These are phyloP conservation scores for Morelia viridis DNA, from an alignment of 2,797 vertebrate genomes.

Conservation along the genomic window DNA sequence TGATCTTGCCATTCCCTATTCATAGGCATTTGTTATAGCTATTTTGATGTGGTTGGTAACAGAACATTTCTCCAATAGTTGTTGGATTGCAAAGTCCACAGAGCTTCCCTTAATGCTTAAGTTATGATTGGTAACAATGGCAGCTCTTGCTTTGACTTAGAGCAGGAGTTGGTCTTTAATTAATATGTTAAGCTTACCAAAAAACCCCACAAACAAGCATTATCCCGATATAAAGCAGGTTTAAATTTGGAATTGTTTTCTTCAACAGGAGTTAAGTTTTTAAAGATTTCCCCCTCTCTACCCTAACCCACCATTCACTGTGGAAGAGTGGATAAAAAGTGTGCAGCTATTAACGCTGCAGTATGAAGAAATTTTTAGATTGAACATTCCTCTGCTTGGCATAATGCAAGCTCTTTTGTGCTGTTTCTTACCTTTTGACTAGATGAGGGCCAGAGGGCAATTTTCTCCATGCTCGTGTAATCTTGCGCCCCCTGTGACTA, in stretches of 20 bases:
- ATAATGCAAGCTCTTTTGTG: conserved; percentile 72
- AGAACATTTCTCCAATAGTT: neutral
- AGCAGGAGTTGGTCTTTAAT: conserved; percentile 5
- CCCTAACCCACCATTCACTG: conserved; percentile 37
- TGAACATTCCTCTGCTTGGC: conserved; percentile 72
- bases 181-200: conserved; percentile 3
- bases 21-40: neutral
- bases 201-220: conserved; percentile 28
- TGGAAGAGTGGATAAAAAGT: conserved; percentile 64
- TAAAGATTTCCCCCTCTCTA: conserved; percentile 37
- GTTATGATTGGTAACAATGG: conserved; percentile 33
- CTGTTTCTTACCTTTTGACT: conserved; percentile 72
- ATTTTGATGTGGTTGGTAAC: neutral
- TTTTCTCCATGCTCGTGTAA: conserved; percentile 77
- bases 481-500: conserved; percentile 77
- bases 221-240: conserved; percentile 28
- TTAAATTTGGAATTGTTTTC: conserved; percentile 42
- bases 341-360: conserved; percentile 61
- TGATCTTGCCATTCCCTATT: neutral
- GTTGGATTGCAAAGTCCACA: conserved; percentile 7
- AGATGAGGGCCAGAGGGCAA: conserved; percentile 77
- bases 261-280: conserved; percentile 42
- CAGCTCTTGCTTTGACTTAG: conserved; percentile 24
- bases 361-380: conserved; percentile 66
- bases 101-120: conserved; percentile 19